phyloP scores from a whole-genome alignment of 2,888 invertebrate species.

The Baronia brevicornis region DNA sequence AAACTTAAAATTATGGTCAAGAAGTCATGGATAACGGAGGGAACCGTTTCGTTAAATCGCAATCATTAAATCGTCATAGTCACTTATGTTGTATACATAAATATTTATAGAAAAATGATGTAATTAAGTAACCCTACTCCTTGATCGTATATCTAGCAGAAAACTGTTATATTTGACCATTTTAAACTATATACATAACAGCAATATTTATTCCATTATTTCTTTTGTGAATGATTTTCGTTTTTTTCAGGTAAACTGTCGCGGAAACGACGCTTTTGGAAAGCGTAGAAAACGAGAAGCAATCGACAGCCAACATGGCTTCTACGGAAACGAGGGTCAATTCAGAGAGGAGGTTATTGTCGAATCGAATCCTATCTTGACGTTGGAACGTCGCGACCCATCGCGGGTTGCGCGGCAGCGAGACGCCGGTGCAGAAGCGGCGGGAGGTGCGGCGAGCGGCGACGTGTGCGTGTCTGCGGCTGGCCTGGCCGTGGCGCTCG shows the following conservation, averaged over 20 bases:
- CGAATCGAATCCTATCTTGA: conserved; percentile 92
- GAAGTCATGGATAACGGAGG: too few relatives aligned
- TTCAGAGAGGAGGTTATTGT: conserved; percentile 95
- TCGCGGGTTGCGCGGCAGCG: conserved; percentile 84
- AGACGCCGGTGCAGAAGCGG: conserved; percentile 84
- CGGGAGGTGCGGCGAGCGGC: conserved; percentile 77
- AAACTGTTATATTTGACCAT: too few relatives aligned
- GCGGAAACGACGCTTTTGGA: conserved; percentile 93
- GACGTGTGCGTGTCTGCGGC: conserved; percentile 96
- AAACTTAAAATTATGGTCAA: too few relatives aligned
- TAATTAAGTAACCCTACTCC: too few relatives aligned
- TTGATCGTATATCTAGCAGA: too few relatives aligned
- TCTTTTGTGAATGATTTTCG: conserved; percentile 8
- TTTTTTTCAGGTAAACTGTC: conserved; percentile 85
- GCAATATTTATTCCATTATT: background rate
- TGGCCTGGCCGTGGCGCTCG: conserved; percentile 92
- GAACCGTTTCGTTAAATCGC: too few relatives aligned
- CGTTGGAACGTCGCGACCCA: conserved; percentile 90
- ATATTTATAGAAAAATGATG: too few relatives aligned
- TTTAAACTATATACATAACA: too few relatives aligned
- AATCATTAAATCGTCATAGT: too few relatives aligned
- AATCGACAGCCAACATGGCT: conserved; percentile 63
- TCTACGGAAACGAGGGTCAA: conserved; percentile 84
- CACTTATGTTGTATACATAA: too few relatives aligned
- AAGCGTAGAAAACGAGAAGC: conserved; percentile 81